phyloP scores from a whole-genome alignment of 2,888 invertebrate species.

The Cephus nigrinus region DNA sequence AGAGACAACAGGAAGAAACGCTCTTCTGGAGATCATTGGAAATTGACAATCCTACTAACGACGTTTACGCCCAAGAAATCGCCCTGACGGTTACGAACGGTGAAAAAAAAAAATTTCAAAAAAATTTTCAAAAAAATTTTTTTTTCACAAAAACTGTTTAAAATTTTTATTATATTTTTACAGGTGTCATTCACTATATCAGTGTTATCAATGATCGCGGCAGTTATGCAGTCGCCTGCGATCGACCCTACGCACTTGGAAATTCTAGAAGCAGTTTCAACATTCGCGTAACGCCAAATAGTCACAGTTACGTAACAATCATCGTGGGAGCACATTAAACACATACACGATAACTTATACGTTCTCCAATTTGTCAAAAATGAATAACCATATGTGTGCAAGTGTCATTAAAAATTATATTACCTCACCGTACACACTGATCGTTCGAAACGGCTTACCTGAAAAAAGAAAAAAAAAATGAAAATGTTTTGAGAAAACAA shows the following conservation, averaged over 20 bases:
- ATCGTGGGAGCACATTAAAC: constrained; percentile 54
- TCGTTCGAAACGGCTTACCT: neutral
- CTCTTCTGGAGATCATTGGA: constrained; percentile 54
- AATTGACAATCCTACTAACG: constrained; percentile 53
- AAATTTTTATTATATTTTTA: neutral
- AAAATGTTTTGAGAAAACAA: neutral
- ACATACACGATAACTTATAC: neutral
- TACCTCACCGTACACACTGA: neutral
- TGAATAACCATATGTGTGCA: neutral
- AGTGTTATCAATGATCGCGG: constrained; percentile 49
- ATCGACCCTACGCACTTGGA: constrained; percentile 49
- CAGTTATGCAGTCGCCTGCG: constrained; percentile 58
- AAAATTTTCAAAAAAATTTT: neutral
- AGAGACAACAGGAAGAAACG: constrained; percentile 52
- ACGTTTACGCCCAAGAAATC: constrained; percentile 47
- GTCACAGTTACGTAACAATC: constrained; percentile 48
- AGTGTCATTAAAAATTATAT: neutral
- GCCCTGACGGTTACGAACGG: constrained; percentile 50
- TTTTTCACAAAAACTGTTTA: accelerated
- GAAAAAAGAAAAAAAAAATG: neutral
- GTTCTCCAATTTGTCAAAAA: neutral
- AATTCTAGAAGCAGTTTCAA: constrained; percentile 43
- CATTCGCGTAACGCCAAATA: constrained; percentile 53
- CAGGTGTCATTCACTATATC: constrained; percentile 55
- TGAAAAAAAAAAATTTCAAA: constrained; percentile 33